These are phyloP conservation scores for Apodemia duryi DNA, from an alignment of 2,888 invertebrate genomes.

Conservation along the genomic window DNA sequence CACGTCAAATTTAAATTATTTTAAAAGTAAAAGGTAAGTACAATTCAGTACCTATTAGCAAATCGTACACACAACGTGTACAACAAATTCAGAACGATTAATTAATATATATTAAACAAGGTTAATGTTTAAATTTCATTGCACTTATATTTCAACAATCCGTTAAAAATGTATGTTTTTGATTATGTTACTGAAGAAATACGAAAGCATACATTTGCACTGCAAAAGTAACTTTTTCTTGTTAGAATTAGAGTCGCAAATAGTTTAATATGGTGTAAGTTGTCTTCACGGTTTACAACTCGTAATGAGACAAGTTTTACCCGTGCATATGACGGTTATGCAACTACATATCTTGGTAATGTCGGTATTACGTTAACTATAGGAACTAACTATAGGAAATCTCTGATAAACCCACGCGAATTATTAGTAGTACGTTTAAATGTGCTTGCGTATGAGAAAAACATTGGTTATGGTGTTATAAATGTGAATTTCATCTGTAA, in stretches of 20 bases:
- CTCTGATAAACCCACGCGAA: conserved; percentile 4
- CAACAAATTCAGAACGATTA: conserved; percentile 1
- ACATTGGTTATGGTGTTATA: too few species aligned
- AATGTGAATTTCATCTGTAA: too few species aligned
- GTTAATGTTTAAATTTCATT: conserved; percentile 17
- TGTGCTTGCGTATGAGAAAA: not conserved
- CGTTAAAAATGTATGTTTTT: conserved; percentile 12
- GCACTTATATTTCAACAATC: conserved; percentile 8
- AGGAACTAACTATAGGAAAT: conserved; percentile 16
- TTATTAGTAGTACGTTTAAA: not conserved
- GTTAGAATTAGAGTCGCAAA: not conserved
- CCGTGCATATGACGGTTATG: conserved; percentile 35
- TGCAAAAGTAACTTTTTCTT: not conserved
- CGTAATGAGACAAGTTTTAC: conserved; percentile 36
- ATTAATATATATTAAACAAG: not conserved
- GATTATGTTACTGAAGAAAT: conserved; percentile 10
- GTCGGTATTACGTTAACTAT: conserved; percentile 13
- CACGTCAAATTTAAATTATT: too few species aligned
- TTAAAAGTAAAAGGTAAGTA: too few species aligned
- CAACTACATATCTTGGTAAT: conserved; percentile 25
- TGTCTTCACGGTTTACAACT: conserved; percentile 34
- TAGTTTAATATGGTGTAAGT: not conserved
- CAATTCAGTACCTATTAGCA: not conserved
- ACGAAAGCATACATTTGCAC: not conserved
- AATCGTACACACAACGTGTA: not conserved